Evolutionary conservation across 1,140 invertebrate genomes (phyloP), one percentile per base, ranked within the genome.

Genomic region (Pantala flavescens): DNA sequence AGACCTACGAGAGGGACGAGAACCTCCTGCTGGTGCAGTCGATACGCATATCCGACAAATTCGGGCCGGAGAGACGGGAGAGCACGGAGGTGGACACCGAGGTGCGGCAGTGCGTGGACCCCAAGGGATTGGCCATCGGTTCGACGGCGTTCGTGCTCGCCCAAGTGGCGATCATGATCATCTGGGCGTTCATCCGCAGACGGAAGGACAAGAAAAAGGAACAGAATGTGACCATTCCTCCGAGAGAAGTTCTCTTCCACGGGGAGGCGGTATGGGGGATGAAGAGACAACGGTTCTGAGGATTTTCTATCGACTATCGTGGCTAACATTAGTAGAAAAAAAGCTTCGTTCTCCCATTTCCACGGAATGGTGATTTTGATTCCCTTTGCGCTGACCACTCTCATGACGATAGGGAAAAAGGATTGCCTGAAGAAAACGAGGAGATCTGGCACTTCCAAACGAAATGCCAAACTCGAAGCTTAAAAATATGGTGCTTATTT

Each of bases 1-100:
- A 63, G 49, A 7, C 49, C 3, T 63, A 16, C n/a, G 9, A 72
- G 9, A 24, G n/a, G 12, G 49, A 63, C 3, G 92, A 95, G 78
- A 92, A 95, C 80, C 88, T 96, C 79, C 86, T 96, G 14, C 86
- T 97, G 24, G 93, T 95, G 21, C 92, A 96, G 80, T 92, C 92
- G 28, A 96, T 97, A 79, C 92, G 94, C 81, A 96, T 97, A 79
- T 94, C 91, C 23, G 94, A 97, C 83, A 94, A 94, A 80, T 96
- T 96, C 81, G 91, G 91, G 14, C 93, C 93, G 83, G 90, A 93
- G 73, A 83, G 82, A 77, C 77, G 78, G 19, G 42, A 72, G 43
- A 24, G n/a, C 78, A 74, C 75, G 42, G 63, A 74, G 7, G 82
- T 78, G 21, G 74, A 43, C 28, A 77, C 81, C 24, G 77, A 80